Percentiles rank a stretch among this genome's conserved stretches.
Evolutionary conservation across 2,797 vertebrate genomes (phyloP).

Genomic region (Rhincodon typus): DNA sequence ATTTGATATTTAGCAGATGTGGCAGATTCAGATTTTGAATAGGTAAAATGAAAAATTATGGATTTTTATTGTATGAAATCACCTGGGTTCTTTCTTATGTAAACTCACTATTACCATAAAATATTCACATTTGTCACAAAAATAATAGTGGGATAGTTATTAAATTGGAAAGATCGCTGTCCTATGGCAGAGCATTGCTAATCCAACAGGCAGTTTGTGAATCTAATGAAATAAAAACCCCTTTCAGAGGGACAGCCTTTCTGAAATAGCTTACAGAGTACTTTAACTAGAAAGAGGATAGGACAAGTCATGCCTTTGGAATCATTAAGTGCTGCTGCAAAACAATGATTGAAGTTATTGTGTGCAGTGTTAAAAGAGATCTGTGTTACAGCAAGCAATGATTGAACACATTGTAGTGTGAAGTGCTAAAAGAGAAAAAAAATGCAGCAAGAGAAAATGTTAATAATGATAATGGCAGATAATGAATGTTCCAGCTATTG

Average conservation of each 20-base stretch:
- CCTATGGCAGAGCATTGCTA: neutral
- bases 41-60: neutral
- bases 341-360: conserved; percentile 19
- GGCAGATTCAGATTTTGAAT: neutral
- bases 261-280: neutral
- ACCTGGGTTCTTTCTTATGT: neutral
- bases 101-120: neutral
- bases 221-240: neutral
- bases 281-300: neutral
- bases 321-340: neutral
- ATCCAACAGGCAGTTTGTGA: neutral
- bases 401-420: neutral
- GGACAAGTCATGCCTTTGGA: neutral
- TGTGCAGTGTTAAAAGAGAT: neutral
- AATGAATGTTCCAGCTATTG: neutral
- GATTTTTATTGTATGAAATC: neutral
- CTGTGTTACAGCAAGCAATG: neutral
- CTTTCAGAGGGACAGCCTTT: neutral
- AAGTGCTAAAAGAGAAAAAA: neutral
- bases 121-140: neutral
- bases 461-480: conserved; percentile 16
- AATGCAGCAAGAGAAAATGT: neutral
- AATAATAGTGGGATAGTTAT: no score
- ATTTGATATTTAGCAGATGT: neutral
- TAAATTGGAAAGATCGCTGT: neutral